These are phyloP conservation scores for Psophia crepitans DNA, from an alignment of 2,113 vertebrate genomes.

Conservation along the genomic window DNA sequence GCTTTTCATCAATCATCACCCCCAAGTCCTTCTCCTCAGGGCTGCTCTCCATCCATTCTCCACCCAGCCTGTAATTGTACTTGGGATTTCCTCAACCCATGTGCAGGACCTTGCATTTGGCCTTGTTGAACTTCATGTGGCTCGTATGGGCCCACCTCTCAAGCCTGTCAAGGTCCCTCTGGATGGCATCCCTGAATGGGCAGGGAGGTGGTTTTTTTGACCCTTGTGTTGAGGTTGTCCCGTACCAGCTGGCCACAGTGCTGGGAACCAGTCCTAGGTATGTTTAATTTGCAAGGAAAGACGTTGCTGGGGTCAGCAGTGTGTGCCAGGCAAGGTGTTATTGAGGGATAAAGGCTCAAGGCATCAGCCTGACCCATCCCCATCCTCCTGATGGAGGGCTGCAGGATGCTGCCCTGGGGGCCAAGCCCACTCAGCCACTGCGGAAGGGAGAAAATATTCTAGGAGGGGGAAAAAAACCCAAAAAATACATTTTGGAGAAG, in stretches of 20 bases:
- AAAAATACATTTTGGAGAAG: background rate
- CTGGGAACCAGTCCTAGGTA: background rate
- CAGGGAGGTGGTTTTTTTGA: background rate
- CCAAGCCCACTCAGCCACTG: background rate
- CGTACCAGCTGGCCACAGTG: accelerated
- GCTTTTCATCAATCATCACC: no score
- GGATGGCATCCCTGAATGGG: no score
- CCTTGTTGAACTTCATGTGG: no score
- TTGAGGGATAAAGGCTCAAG: background rate
- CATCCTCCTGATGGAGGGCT: background rate
- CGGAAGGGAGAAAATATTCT: background rate
- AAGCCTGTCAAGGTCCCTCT: no score
- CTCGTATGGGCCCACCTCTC: no score
- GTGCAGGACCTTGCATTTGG: no score
- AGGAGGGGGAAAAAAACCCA: no score
- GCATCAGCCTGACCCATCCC: background rate
- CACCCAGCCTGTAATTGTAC: no score
- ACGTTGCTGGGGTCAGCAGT: accelerated
- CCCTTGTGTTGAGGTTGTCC: background rate
- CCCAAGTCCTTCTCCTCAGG: no score
- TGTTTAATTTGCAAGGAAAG: background rate
- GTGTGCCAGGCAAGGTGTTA: background rate
- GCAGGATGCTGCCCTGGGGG: background rate
- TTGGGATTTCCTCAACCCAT: no score
- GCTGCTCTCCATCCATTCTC: no score